These are phyloP conservation scores for Tubulanus polymorphus DNA, from an alignment of 2,888 invertebrate genomes.

Conservation along the genomic window DNA sequence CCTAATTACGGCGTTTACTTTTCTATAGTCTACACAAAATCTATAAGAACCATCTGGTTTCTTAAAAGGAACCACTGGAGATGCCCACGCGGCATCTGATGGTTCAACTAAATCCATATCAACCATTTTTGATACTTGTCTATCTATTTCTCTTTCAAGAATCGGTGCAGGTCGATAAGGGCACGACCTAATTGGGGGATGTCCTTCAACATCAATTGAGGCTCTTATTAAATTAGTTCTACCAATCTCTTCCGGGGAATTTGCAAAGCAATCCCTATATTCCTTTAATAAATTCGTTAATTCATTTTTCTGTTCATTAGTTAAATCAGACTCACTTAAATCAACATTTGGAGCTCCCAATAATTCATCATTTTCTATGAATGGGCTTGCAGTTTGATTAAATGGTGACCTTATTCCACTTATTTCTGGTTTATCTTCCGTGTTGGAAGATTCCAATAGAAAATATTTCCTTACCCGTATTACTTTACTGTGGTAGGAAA, in stretches of 20 bases:
- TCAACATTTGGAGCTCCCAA: neutral
- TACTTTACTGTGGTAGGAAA: too few species aligned
- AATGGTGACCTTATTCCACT: too few species aligned
- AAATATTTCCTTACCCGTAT: too few species aligned
- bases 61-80: neutral
- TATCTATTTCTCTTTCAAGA: neutral
- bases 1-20: neutral
- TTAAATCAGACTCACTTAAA: neutral
- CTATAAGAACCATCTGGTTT: neutral
- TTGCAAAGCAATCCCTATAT: neutral
- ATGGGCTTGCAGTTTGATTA: too few species aligned
- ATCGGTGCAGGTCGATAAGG: neutral
- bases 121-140: neutral
- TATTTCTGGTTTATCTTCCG: too few species aligned
- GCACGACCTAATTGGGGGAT: neutral
- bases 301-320: neutral
- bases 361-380: too few species aligned
- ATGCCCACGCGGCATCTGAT: neutral
- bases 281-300: neutral
- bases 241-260: neutral
- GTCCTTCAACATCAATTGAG: neutral
- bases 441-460: too few species aligned
- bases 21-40: constrained; percentile 2
- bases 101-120: neutral
- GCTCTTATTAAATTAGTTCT: neutral